Base-by-base conservation (phyloP, 2,113 vertebrate genomes). In the Donacobius atricapilla region DNA sequence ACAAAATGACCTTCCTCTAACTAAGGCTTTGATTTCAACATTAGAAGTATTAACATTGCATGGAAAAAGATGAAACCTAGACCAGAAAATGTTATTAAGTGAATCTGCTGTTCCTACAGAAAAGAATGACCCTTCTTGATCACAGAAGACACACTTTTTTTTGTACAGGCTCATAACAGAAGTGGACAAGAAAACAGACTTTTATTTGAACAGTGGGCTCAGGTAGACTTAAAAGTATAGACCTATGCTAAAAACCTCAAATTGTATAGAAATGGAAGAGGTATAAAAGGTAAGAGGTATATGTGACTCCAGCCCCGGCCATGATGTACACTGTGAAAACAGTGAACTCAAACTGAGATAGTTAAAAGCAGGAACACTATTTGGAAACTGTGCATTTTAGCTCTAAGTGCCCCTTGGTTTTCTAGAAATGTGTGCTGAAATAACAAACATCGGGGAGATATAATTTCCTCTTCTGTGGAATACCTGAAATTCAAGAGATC, bases 181-280 rank as follows among this genome's bases (percentile, higher is more conserved):
- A 64, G 15, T 37, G 23, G 45, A 64, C 6, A 47, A 63, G 37
- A 39, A 76, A 89, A 89, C 4, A 60, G 60, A 24, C 30, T 82
- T 84, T 68, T 24, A 90, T 68, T 75, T 82, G 54, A 84, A 77
- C 23, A 73, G 8, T 8, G 8, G 47, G 10, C 19, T 71, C 2
- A 2, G 80, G 18, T 2, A 79, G 31, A 71, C 31, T 40, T 24
- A 71, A 61, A 95, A 56, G 24, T 20, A 61, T 15, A 44, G 8
- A 83, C 28, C 6, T 66, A 30, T 20, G 42, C n/a, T 72, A 12
- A 35, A 66, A 35, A 10, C 0, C 1, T 0, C 27, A 50, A 83
- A 56, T 19, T 64, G 10, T 13, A 42, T 47, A 60, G 50, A 79
- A 58, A 77, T 63, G 4, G 42, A 65, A 83, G 45, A 1, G 1